phyloP scores from a whole-genome alignment of 1,140 invertebrate species.

The Chelonus insularis region DNA sequence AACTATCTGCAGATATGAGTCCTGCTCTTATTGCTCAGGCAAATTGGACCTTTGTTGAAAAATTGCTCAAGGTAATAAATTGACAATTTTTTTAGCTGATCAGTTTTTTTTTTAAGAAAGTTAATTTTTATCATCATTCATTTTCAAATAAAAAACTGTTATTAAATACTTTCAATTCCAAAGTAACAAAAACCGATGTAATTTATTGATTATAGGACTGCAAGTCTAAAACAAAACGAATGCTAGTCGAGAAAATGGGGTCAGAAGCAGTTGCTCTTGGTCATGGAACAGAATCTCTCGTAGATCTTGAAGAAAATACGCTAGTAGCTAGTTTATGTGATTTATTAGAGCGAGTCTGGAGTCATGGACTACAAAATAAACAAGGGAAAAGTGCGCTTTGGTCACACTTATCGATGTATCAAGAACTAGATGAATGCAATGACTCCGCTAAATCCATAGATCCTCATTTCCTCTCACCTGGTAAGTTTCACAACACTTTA shows the following conservation, averaged over 20 bases:
- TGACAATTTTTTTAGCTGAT: neutral
- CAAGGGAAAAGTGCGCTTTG: constrained; percentile 94
- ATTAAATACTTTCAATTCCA: neutral
- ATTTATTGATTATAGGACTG: constrained; percentile 68
- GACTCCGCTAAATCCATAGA: constrained; percentile 75
- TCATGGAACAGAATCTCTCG: constrained; percentile 67
- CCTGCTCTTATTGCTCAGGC: constrained; percentile 92
- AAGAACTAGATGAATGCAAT: constrained; percentile 83
- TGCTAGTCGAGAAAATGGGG: constrained; percentile 97
- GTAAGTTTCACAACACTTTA: too few species aligned
- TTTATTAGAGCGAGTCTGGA: constrained; percentile 96
- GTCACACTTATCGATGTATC: constrained; percentile 89
- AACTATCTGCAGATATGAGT: constrained; percentile 66
- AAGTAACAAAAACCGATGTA: neutral
- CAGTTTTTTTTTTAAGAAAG: too few species aligned
- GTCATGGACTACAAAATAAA: constrained; percentile 93
- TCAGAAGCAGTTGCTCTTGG: constrained; percentile 88
- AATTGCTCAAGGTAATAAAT: constrained; percentile 81
- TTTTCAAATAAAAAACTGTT: too few species aligned
- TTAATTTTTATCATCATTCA: too few species aligned
- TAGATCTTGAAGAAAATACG: constrained; percentile 89
- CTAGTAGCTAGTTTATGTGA: constrained; percentile 97
- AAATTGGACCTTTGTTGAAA: constrained; percentile 98
- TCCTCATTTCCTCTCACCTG: constrained; percentile 80
- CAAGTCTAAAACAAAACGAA: constrained; percentile 93